Evolutionary conservation across 2,797 vertebrate genomes (phyloP).

Genomic region (Melanotaenia maccullochi): DNA sequence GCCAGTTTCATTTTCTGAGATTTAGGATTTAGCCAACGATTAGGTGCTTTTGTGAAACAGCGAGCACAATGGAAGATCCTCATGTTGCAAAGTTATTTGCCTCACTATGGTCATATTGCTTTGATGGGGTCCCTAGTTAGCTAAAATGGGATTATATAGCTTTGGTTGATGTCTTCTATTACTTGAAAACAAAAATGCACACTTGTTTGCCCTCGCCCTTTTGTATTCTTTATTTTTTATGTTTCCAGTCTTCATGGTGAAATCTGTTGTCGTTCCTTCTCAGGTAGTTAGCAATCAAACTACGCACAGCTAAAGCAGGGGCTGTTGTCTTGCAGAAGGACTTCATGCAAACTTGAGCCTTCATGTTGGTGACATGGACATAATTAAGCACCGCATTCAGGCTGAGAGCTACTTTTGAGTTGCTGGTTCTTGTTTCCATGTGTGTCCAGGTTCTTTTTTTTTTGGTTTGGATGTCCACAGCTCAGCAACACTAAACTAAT

Average conservation of each 20-base stretch:
- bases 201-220: neutral
- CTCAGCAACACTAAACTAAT: slow-evolving; percentile 57
- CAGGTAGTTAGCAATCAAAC: neutral
- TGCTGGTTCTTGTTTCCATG: neutral
- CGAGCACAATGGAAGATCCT: neutral
- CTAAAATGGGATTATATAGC: neutral
- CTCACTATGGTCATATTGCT: neutral
- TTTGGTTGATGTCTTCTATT: neutral
- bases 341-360: neutral
- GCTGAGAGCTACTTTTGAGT: neutral
- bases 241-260: neutral
- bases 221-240: neutral
- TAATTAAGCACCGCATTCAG: neutral
- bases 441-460: slow-evolving; percentile 25
- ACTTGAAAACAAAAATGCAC: neutral
- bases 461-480: slow-evolving; percentile 34
- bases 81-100: neutral
- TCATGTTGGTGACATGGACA: neutral
- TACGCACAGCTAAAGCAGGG: neutral
- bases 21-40: neutral
- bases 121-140: neutral
- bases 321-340: neutral
- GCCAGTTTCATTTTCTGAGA: neutral
- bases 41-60: neutral
- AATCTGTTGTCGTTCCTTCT: neutral